phyloP scores from a whole-genome alignment of 2,888 invertebrate species.

The Hemistola chrysoprasaria region DNA sequence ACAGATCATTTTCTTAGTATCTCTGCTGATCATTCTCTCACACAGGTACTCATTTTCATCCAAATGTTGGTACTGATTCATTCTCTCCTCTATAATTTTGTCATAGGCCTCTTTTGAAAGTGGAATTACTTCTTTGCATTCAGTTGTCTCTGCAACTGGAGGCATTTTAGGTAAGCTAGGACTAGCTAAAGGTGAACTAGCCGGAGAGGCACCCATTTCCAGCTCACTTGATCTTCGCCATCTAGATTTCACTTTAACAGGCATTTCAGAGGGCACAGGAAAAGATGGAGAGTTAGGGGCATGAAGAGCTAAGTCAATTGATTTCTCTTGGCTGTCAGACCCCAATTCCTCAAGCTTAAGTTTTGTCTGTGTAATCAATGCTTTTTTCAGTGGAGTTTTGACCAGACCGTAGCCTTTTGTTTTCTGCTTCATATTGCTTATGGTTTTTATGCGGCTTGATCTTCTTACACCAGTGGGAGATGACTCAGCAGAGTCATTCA shows the following conservation, averaged over 20 bases:
- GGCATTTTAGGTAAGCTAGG: slow-evolving; percentile 58
- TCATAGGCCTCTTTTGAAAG: slow-evolving; percentile 69
- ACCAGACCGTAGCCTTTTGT: slow-evolving; percentile 86
- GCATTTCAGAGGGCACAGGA: slow-evolving; percentile 81
- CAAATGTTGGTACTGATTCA: slow-evolving; percentile 90
- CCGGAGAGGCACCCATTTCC: slow-evolving; percentile 83
- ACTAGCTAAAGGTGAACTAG: slow-evolving; percentile 64
- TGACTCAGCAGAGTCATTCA: slow-evolving; percentile 74
- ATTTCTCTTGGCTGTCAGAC: slow-evolving; percentile 77
- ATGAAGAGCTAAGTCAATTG: slow-evolving; percentile 41
- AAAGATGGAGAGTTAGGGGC: slow-evolving; percentile 68
- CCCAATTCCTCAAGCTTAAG: slow-evolving; percentile 82
- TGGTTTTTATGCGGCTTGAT: slow-evolving; percentile 89
- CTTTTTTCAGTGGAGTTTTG: slow-evolving; percentile 76
- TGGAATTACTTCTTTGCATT: slow-evolving; percentile 44
- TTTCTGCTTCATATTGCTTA: slow-evolving; percentile 85
- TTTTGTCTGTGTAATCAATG: slow-evolving; percentile 75
- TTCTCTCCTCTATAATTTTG: slow-evolving; percentile 76
- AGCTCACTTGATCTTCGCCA: slow-evolving; percentile 90
- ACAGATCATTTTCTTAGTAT: slow-evolving; percentile 96
- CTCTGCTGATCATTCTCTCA: slow-evolving; percentile 93
- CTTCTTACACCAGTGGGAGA: slow-evolving; percentile 84
- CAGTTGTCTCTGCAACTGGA: slow-evolving; percentile 45
- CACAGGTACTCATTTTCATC: slow-evolving; percentile 93
- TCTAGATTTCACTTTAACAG: slow-evolving; percentile 90